Base-by-base conservation (phyloP, 2,113 vertebrate species). In the Anser cygnoides region DNA sequence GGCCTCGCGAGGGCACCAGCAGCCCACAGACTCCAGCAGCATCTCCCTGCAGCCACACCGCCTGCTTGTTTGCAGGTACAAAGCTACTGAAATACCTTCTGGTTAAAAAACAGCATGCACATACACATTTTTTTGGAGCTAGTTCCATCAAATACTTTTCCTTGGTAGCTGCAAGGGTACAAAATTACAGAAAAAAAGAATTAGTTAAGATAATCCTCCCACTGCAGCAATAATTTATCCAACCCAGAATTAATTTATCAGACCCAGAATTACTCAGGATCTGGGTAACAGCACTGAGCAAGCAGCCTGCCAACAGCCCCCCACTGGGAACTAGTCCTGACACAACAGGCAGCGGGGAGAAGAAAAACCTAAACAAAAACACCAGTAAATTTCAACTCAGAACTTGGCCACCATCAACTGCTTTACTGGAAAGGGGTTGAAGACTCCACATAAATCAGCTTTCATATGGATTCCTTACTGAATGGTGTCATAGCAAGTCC, bases 1-100 rank as follows among this genome's bases (percentile, higher is more conserved):
- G 11, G 29, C 93, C 96, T 96, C 58, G 23, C 94, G 93, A 97
- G 91, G 87, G 84, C 55, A 41, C 58, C 49, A 7, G 35, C 25
- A 92, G 50, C 73, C 50, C 92, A 74, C 57, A 89, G 31, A 77
- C 5, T 62, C 1, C 17, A 13, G 59, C 17, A 13, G 55, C 65
- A 10, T 39, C 46, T 39, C 39, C 67, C 31, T 8, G 2, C 65
- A 63, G 8, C 7, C 61, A 9, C 6, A 4, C 6, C 9, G n/a
- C 39, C 46, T 11, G 17, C 46, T 61, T 29, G 10, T 33, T 78
- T 57, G 41, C 33, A 39, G 70, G 52, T 1, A n/a, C 28, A 65
- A 37, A 37, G 8, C 43, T 25, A 22, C 10, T 39, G 31, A 70
- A 13, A 1, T 2, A 33, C 3, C 5, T 10, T 57, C 29, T 11